A percentile compares a stretch with the other conserved stretches of the same genome.
Evolutionary conservation across 2,797 vertebrate genomes (phyloP).

Genomic region (Pseudocheirus occidentalis): DNA sequence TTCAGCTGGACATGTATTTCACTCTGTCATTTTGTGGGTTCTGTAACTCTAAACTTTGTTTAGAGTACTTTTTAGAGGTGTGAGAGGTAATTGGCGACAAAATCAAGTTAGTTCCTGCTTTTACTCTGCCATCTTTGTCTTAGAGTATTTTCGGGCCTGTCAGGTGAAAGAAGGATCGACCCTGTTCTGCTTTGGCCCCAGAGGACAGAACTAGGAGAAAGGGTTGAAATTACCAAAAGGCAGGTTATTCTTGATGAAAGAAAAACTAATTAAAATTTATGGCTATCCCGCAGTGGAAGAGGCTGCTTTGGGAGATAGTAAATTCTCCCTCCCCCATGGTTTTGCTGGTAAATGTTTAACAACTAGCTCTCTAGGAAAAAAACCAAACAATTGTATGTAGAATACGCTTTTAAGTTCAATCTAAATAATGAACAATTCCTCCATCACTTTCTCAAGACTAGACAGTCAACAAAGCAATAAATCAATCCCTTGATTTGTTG

Average conservation of each 20-base stretch:
- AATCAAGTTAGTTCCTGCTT: no score
- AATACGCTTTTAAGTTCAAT: neutral
- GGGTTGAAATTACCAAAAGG: neutral
- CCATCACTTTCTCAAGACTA: neutral
- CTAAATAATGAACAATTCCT: neutral
- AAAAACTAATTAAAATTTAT: neutral
- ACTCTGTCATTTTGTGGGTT: no score
- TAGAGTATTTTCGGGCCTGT: neutral
- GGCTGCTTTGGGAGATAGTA: neutral
- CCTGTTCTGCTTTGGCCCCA: neutral
- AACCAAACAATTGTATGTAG: neutral
- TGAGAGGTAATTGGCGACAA: no score
- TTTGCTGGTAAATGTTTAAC: neutral
- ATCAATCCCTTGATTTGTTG: neutral
- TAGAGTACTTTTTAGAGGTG: no score
- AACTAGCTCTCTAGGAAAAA: neutral
- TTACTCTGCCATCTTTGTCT: neutral
- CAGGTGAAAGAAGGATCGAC: neutral
- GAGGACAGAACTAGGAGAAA: neutral
- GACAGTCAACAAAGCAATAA: neutral
- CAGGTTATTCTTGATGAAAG: neutral
- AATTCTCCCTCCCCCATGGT: neutral
- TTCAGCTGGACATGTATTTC: no score
- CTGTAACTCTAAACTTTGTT: no score
- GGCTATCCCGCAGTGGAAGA: neutral